These are phyloP conservation scores for Hapalemur alaotrensis DNA, from an alignment of 2,797 vertebrate genomes.

Conservation along the genomic window DNA sequence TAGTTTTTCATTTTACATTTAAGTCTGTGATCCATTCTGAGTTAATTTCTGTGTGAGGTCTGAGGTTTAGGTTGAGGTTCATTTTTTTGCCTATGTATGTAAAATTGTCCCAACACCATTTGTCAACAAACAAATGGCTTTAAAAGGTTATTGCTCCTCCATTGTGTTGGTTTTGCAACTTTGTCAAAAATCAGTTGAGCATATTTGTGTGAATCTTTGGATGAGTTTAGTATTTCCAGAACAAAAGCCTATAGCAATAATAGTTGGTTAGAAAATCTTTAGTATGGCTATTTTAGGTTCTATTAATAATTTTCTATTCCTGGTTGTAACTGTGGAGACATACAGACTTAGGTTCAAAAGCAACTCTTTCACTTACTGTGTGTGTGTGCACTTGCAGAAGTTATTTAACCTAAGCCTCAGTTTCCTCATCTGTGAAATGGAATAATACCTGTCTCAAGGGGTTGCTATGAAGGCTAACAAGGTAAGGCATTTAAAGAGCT, in stretches of 20 bases:
- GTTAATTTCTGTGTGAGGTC: conserved; percentile 13
- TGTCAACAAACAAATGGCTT: neutral
- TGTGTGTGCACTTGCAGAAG: neutral
- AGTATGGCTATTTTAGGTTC: neutral
- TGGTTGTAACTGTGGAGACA: neutral
- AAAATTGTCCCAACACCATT: neutral
- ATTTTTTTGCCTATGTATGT: neutral
- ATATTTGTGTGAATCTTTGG: neutral
- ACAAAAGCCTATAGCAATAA: neutral
- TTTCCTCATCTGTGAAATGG: neutral
- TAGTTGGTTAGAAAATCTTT: neutral
- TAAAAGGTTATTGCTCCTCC: neutral
- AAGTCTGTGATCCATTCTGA: neutral
- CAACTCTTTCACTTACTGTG: neutral
- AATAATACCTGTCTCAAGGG: neutral
- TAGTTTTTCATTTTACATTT: conserved; percentile 8
- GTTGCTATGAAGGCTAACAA: neutral
- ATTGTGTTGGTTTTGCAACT: neutral
- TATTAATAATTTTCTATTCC: neutral
- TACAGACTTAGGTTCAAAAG: neutral
- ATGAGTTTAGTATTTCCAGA: neutral
- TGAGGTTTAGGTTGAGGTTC: neutral
- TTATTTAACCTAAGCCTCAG: neutral
- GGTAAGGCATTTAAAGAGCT: neutral
- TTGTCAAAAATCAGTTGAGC: neutral